Evolutionary conservation across 2,888 invertebrate genomes (phyloP), one percentile per base, ranked within the genome.

Genomic region (Seira musarum): DNA sequence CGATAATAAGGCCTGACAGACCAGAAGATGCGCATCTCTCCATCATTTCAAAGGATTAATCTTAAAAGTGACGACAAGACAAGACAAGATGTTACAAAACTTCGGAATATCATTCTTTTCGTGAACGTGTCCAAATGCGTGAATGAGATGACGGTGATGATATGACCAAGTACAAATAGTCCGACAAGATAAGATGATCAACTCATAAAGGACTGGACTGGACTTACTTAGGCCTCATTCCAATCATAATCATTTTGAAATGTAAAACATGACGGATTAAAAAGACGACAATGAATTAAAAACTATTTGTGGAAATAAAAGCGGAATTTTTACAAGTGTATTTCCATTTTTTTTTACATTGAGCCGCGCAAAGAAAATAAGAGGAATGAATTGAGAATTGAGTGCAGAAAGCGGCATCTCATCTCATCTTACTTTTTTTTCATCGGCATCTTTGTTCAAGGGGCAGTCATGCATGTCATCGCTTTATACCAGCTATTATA

Each of bases 211-310:
- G 63, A 63, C 69, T 21, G 35, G 49, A 49, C 46, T 19, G 71
- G 2, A 24, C 30, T 19, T 40, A 66, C 30, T 30, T 30, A 2
- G 13, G 15, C 53, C 6, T 53, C 15, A 17, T 53, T 15, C n/a
- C n/a, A n/a, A 53, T 53, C 53, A 53, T 65, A 53, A 69, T 74
- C 68, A 73, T 73, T 57, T 60, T 63, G 65, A 72, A 53, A 74
- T 74, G 80, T 80, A 74, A 74, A 80, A 80, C 80, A 80, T 80
- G 80, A 80, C 80, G 74, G 80, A 80, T 80, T 80, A 79, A 68
- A 80, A 74, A 40, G 13, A 79, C 57, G 68, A 79, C 67, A 73
- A 73, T 64, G 24, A 19, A 30, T 17, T 6, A 49, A 15, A 49
- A 46, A 68, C 15, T 53, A 53, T 53, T 53, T 53, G 53, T 30